Conservation (phyloP, 2,888 invertebrate species). For the Tinea semifulvella region DNA sequence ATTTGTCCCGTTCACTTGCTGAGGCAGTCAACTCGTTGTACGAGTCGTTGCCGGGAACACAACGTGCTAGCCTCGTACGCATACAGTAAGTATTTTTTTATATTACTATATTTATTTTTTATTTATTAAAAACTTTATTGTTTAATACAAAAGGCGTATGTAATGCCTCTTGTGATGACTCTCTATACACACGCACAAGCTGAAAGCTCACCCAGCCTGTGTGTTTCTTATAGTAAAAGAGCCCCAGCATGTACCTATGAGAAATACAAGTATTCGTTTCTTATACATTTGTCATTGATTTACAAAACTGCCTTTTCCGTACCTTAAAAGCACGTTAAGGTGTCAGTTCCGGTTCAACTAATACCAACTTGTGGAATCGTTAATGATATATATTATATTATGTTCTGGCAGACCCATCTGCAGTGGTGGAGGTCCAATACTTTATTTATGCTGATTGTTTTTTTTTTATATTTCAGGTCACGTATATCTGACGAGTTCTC, state of each 20-base stretch:
- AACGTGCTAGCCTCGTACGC: constrained; percentile 71
- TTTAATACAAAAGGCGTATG: no score
- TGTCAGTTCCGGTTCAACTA: no score
- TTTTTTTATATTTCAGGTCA: constrained; percentile 45
- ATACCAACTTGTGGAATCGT: neutral
- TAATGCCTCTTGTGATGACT: neutral
- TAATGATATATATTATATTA: neutral
- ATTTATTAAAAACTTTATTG: no score
- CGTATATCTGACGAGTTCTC: constrained; percentile 66
- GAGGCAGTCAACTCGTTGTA: constrained; percentile 68
- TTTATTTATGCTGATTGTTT: no score
- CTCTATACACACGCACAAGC: neutral
- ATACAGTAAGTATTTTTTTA: constrained; percentile 69
- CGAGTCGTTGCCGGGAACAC: constrained; percentile 59
- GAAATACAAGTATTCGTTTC: neutral
- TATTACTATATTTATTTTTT: no score
- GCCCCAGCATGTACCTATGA: neutral
- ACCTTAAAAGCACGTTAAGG: no score
- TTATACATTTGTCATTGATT: no score
- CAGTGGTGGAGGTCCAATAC: no score
- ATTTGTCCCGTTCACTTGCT: constrained; percentile 66
- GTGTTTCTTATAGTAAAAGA: neutral
- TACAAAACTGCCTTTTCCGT: no score
- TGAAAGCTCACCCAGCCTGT: neutral
- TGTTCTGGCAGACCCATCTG: no score